phyloP scores from a whole-genome alignment of 1,140 invertebrate species.

The Daktulosphaira vitifoliae region DNA sequence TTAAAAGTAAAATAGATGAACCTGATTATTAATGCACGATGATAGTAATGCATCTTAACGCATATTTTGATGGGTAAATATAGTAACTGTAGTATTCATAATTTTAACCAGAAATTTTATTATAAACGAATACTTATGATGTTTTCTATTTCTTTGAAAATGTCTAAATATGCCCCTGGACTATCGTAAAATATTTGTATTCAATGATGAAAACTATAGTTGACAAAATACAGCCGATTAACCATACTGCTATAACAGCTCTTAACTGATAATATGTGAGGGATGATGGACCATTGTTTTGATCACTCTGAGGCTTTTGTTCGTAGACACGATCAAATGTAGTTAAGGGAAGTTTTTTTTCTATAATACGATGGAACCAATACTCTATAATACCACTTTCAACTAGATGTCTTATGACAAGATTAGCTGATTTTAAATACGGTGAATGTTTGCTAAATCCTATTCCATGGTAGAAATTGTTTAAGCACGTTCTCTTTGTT shows the following conservation, averaged over 20 bases:
- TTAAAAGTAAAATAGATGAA: too few species aligned
- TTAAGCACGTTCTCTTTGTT: slow-evolving; percentile 4
- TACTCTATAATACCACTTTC: slow-evolving; percentile 31
- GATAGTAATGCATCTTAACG: too few species aligned
- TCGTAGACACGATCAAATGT: slow-evolving; percentile 33
- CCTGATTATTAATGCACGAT: too few species aligned
- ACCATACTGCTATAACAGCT: slow-evolving; percentile 2
- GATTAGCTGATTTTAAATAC: not conserved
- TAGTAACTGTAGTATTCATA: too few species aligned
- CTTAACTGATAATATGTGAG: slow-evolving; percentile 6
- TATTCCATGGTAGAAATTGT: slow-evolving; percentile 14
- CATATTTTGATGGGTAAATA: too few species aligned
- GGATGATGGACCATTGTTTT: not conserved
- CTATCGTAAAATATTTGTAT: not conserved
- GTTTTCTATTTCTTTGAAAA: too few species aligned
- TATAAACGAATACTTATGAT: too few species aligned
- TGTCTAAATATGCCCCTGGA: too few species aligned
- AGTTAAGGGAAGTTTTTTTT: not conserved
- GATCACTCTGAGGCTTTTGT: not conserved
- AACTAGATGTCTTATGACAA: slow-evolving; percentile 2
- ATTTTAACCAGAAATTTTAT: too few species aligned
- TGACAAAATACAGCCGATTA: not conserved
- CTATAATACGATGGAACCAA: slow-evolving; percentile 21
- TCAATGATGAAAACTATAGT: not conserved
- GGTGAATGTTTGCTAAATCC: slow-evolving; percentile 22